These are phyloP conservation scores for Pandemis heparana DNA, from an alignment of 2,888 invertebrate genomes.

Conservation along the genomic window DNA sequence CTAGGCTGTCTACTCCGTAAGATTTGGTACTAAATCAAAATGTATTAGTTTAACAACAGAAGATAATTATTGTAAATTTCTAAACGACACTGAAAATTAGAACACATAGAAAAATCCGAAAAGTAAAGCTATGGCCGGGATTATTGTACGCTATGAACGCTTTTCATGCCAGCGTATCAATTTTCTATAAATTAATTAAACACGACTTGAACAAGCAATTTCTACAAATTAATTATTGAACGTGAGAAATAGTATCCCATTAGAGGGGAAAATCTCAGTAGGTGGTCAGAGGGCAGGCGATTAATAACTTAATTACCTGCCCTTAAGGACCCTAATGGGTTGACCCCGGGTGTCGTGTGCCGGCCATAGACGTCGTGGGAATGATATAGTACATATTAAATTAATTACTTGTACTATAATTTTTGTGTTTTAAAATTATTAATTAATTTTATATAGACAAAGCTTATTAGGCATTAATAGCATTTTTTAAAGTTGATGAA, in stretches of 20 bases:
- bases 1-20: no score
- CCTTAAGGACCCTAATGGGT: slow-evolving; percentile 51
- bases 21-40: no score
- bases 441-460: not conserved
- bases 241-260: slow-evolving; percentile 25
- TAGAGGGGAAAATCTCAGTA: slow-evolving; percentile 45
- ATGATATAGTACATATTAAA: slow-evolving; percentile 27
- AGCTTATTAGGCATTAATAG: not conserved
- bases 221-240: slow-evolving; percentile 47
- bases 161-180: no score
- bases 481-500: not conserved
- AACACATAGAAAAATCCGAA: no score
- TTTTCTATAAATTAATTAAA: slow-evolving; percentile 54
- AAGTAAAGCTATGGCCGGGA: no score
- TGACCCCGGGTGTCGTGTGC: slow-evolving; percentile 41
- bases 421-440: not conserved
- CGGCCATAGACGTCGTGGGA: slow-evolving; percentile 8
- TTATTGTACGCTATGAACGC: no score
- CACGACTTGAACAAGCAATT: slow-evolving; percentile 39
- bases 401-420: slow-evolving; percentile 7
- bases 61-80: no score
- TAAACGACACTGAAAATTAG: no score
- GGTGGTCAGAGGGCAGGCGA: slow-evolving; percentile 49
- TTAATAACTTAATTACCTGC: slow-evolving; percentile 57
- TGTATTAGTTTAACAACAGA: no score